Base-by-base conservation (phyloP, 2,888 invertebrate genomes). In the Diabrotica balteata region DNA sequence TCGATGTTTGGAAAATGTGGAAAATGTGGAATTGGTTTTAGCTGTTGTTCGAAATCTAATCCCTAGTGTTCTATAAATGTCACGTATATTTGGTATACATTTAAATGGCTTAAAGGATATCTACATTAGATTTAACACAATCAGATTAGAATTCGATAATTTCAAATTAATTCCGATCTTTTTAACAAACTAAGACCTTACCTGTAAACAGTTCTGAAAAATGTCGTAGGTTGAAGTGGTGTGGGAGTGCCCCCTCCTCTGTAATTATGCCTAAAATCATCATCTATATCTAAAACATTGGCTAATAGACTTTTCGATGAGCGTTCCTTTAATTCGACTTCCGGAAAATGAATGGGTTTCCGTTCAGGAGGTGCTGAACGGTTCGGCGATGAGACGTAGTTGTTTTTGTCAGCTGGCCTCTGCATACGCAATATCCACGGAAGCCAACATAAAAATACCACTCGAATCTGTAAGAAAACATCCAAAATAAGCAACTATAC, bases 351-450 rank as follows among this genome's bases (percentile, higher is more conserved):
- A 66, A 83, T 75, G 66, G 83, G 81, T 73, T 84, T 84, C 44
- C 84, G 78, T 68, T 84, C 84, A n/a, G 82, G 75, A 55, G 86
- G 84, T 78, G 88, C 86, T 76, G 85, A 84, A 79, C 89, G 86
- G 78, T 89, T 90, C 75, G 90, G 89, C 81, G 90, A 88, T 51
- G 78, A 77, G 32, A 79, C 77, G 42, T 71, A 78, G 60, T 78
- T 78, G 65, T 75, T 77, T 59, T 72, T 71, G 53, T 78, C 74
- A 45, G 74, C 72, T 43, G 93, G 93, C 76, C 93, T 87, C 80
- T 92, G 92, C 98, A 99, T 98, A 81, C 97, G 91, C 83, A 98
- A 89, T 79, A 98, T 86, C 91, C 96, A 97, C 78, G 99, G 98
- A 85, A 99, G 88, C 97, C 98, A 98, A 86, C 94, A 94, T 81